Base-by-base conservation (phyloP, 2,888 invertebrate genomes). In the Byasa hedistus region DNA sequence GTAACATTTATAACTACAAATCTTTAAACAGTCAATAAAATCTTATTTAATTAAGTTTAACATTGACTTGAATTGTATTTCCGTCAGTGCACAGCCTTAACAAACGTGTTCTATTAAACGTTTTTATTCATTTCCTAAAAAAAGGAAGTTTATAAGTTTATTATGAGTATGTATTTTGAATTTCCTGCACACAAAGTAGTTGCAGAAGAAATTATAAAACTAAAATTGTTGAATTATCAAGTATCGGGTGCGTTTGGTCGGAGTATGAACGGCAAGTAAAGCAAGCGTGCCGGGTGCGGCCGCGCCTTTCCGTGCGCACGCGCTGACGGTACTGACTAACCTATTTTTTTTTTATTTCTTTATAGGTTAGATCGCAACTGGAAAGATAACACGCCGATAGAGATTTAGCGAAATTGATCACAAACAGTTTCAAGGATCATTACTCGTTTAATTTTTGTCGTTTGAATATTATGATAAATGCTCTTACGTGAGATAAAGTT, bases 251-350 rank as follows among this genome's bases (percentile, higher is more conserved):
- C 21, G 54, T 21, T 67, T 21, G 32, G 57, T 68, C 73, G 61
- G 59, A 54, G 70, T 76, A 73, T 60, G 71, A 59, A 69, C 70
- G 69, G 69, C 73, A 74, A 75, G 72, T 73, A 75, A 75, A 73
- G 75, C 76, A 70, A 76, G 76, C 76, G 77, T 75, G 78, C 78
- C 82, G 76, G 79, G 78, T 75, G 76, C 77, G 76, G 80, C 81
- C 83, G 82, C 83, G 81, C 84, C 83, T 80, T 76, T 71, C 75
- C 77, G 73, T 75, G 80, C 62, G 66, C 66, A 82, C 79, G 78
- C 81, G 82, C 83, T 75, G 74, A 71, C 67, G 73, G 69, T 73
- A 72, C 73, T 73, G 57, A 68, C 61, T 72, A 75, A 75, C 76
- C 78, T 78, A 78, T 79, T 76, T 78, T 52, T 27, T 27, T 48